These are phyloP conservation scores for Cherax quadricarinatus DNA, from an alignment of 1,140 invertebrate genomes.

Conservation along the genomic window DNA sequence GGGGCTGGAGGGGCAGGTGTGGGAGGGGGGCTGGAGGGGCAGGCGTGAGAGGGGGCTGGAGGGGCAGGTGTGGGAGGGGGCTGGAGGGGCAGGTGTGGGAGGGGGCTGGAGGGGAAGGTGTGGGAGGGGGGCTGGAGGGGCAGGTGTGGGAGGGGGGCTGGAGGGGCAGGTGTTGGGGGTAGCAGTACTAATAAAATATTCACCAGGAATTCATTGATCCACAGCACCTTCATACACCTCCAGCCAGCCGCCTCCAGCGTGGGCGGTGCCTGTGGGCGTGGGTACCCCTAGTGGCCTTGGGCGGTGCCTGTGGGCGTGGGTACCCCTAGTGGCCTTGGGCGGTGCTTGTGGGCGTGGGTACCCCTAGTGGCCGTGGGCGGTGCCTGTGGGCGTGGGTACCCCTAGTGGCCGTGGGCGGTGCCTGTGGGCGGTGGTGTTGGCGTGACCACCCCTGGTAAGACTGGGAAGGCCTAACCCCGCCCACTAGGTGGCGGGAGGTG, in stretches of 20 bases:
- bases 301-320: neutral
- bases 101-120: neutral
- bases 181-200: slow-evolving; percentile 1
- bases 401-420: neutral
- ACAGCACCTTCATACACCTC: neutral
- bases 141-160: neutral
- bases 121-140: neutral
- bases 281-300: neutral
- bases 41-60: neutral
- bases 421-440: neutral
- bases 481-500: neutral
- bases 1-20: neutral
- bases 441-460: too few relatives aligned
- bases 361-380: neutral
- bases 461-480: too few relatives aligned
- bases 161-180: neutral
- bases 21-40: too few relatives aligned
- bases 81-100: neutral
- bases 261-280: neutral
- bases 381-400: neutral
- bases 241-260: neutral
- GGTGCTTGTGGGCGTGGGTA: neutral
- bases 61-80: too few relatives aligned
- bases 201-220: slow-evolving; percentile 13
- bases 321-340: neutral